Evolutionary conservation across 1,140 invertebrate genomes (phyloP).

Genomic region (Maconellicoccus hirsutus): DNA sequence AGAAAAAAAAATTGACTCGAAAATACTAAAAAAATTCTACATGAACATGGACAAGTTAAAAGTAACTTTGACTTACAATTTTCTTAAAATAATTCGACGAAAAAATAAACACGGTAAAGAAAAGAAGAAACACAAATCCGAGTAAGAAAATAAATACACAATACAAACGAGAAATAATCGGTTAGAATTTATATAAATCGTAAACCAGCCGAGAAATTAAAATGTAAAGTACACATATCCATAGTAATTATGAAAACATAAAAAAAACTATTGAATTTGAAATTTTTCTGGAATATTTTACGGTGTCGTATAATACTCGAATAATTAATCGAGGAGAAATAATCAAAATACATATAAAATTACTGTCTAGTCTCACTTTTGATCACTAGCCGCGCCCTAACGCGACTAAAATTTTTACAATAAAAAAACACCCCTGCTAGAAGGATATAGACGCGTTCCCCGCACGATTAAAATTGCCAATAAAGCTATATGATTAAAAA

Average conservation of each 20-base stretch:
- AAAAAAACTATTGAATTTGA: not conserved
- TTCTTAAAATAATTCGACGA: not conserved
- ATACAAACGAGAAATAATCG: not conserved
- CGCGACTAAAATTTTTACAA: constrained; percentile 17
- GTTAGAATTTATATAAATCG: constrained; percentile 13
- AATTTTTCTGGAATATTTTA: not conserved
- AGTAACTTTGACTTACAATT: constrained; percentile 17
- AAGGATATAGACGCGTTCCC: not conserved
- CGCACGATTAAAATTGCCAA: not conserved
- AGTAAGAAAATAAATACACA: not conserved
- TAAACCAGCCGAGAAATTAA: constrained; percentile 10
- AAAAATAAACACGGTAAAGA: not conserved
- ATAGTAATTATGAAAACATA: not conserved
- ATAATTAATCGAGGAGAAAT: not conserved
- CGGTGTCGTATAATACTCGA: not conserved
- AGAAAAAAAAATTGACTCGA: constrained; percentile 16
- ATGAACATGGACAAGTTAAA: constrained; percentile 6
- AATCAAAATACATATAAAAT: not conserved
- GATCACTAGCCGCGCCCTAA: constrained; percentile 10
- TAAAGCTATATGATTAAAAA: constrained; percentile 16
- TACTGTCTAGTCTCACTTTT: constrained; percentile 21
- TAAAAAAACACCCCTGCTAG: not conserved
- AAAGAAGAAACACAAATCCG: not conserved
- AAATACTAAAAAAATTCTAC: constrained; percentile 6
- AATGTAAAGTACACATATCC: not conserved